Evolutionary conservation across 2,888 invertebrate species (phyloP).

Genomic region (Netelia virgata): DNA sequence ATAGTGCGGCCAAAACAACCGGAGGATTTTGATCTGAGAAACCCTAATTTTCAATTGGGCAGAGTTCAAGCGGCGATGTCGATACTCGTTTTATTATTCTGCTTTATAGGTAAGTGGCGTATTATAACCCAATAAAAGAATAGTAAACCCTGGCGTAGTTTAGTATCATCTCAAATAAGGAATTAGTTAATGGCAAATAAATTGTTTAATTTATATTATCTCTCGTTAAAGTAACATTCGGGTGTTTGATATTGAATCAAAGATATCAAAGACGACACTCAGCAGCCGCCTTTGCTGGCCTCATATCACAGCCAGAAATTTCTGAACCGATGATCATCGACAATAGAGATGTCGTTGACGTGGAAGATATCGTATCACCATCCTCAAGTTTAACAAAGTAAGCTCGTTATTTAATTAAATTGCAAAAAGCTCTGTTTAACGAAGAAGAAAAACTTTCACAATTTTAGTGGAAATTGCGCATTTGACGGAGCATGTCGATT

Average conservation of each 20-base stretch:
- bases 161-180: too few relatives aligned
- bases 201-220: background rate
- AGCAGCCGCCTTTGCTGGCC: slow-evolving; percentile 71
- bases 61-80: slow-evolving; percentile 92
- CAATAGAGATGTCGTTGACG: slow-evolving; percentile 79
- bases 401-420: slow-evolving; percentile 21
- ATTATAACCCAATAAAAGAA: background rate
- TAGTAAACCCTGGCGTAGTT: background rate
- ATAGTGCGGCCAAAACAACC: slow-evolving; percentile 85
- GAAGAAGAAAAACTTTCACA: background rate
- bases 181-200: background rate
- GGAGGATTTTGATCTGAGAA: slow-evolving; percentile 87
- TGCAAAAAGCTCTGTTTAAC: background rate
- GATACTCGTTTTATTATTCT: slow-evolving; percentile 91
- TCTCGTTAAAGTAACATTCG: slow-evolving; percentile 89
- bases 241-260: slow-evolving; percentile 93
- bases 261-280: slow-evolving; percentile 90
- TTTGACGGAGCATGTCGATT: slow-evolving; percentile 75
- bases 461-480: slow-evolving; percentile 68
- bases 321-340: slow-evolving; percentile 60
- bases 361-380: slow-evolving; percentile 82
- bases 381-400: slow-evolving; percentile 71
- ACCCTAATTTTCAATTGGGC: slow-evolving; percentile 92
- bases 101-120: slow-evolving; percentile 89
- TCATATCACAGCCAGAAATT: slow-evolving; percentile 70